Evolutionary conservation across 2,113 vertebrate species (phyloP).

Genomic region (Cnemophilus loriae): DNA sequence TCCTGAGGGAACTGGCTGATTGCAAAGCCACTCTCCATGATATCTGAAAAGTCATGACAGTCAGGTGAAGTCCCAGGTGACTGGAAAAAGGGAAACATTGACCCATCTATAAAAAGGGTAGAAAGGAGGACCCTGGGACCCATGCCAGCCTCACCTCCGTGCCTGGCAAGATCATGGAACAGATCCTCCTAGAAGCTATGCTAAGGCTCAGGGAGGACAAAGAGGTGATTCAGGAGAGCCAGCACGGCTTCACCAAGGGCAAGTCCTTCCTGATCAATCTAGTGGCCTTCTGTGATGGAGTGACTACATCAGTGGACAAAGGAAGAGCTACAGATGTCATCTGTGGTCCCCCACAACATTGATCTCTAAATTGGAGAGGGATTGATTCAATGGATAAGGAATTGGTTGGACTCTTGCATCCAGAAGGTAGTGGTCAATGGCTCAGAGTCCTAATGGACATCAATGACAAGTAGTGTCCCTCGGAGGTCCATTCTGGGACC

Average conservation of each 20-base stretch:
- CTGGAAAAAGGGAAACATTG: not conserved
- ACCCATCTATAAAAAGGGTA: not conserved
- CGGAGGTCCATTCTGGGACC: not conserved
- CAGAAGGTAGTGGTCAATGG: not conserved
- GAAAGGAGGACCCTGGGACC: not conserved
- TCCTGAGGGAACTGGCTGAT: not conserved
- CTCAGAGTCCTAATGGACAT: not conserved
- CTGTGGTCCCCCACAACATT: not conserved
- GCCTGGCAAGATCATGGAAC: not conserved
- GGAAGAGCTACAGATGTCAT: not conserved
- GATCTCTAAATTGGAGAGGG: not conserved
- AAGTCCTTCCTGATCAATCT: not conserved
- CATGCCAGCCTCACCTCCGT: not conserved
- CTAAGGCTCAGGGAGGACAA: not conserved
- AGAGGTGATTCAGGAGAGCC: not conserved
- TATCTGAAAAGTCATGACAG: not conserved
- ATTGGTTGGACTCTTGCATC: not conserved
- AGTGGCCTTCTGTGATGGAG: not conserved
- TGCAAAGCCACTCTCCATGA: not conserved
- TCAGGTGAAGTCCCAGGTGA: not conserved
- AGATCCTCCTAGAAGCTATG: not conserved
- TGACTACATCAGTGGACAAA: not conserved
- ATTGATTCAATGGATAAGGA: not conserved
- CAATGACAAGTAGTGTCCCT: not conserved
- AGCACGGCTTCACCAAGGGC: not conserved